A percentile compares a stretch with the other conserved stretches of the same genome.
phyloP scores from a whole-genome alignment of 2,888 invertebrate genomes.

The Perithous albicinctus region DNA sequence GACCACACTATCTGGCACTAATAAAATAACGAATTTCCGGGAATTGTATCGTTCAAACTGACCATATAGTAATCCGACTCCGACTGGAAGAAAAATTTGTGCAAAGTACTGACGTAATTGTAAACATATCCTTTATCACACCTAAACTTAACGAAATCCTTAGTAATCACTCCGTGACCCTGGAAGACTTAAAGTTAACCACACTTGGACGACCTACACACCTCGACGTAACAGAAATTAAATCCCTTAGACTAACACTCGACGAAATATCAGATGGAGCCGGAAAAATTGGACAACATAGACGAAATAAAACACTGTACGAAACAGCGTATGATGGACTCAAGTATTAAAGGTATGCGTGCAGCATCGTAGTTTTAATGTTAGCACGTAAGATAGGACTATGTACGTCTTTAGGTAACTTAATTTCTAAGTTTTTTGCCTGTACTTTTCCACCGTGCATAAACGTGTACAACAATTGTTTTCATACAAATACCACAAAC shows the following conservation, averaged over 20 bases:
- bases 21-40: slow-evolving; percentile 20
- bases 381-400: neutral
- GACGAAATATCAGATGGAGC: slow-evolving; percentile 24
- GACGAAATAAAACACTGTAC: slow-evolving; percentile 14
- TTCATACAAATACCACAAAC: slow-evolving; percentile 7
- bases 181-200: slow-evolving; percentile 18
- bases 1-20: slow-evolving; percentile 7
- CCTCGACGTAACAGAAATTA: slow-evolving; percentile 24
- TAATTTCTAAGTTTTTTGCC: too few relatives aligned
- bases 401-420: slow-evolving; percentile 16
- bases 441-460: neutral
- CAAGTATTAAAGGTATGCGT: slow-evolving; percentile 2
- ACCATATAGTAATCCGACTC: too few relatives aligned
- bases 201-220: slow-evolving; percentile 27
- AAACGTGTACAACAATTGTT: slow-evolving; percentile 22
- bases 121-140: neutral
- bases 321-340: slow-evolving; percentile 2
- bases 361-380: neutral
- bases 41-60: slow-evolving; percentile 18
- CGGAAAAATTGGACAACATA: slow-evolving; percentile 12
- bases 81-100: neutral
- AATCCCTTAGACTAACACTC: slow-evolving; percentile 19
- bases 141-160: slow-evolving; percentile 5
- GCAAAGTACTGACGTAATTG: slow-evolving; percentile 1
- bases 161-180: too few relatives aligned